These are phyloP conservation scores for Pseudomyrmex cubaensis DNA, from an alignment of 1,140 invertebrate genomes.

Conservation along the genomic window DNA sequence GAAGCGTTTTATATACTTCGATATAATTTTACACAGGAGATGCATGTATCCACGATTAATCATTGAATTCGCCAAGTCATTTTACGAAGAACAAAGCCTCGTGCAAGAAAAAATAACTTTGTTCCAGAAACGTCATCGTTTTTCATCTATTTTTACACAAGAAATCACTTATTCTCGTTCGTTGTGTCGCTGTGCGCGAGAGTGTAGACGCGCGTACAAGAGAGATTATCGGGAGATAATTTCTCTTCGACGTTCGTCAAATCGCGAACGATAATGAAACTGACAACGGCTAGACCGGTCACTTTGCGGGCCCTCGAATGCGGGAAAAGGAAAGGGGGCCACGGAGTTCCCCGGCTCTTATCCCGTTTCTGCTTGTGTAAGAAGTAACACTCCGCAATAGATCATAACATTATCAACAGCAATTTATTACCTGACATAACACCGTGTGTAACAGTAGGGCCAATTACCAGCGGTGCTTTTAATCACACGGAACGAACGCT, in stretches of 20 bases:
- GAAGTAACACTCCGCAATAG: neutral
- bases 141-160: too few relatives aligned
- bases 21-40: too few relatives aligned
- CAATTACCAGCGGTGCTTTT: conserved; percentile 50
- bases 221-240: neutral
- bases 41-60: too few relatives aligned
- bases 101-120: too few relatives aligned
- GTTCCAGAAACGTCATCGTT: too few relatives aligned
- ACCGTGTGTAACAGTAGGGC: conserved; percentile 7
- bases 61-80: too few relatives aligned
- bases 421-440: conserved; percentile 33
- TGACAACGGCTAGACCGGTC: neutral
- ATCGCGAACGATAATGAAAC: conserved; percentile 20
- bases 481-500: conserved; percentile 33
- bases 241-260: neutral
- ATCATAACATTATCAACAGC: conserved; percentile 36
- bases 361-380: neutral
- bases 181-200: too few relatives aligned
- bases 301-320: too few relatives aligned
- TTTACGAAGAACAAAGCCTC: too few relatives aligned
- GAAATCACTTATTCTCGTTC: too few relatives aligned
- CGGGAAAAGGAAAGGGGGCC: neutral
- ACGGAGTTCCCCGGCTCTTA: neutral
- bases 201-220: neutral
- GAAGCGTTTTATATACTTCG: too few relatives aligned